phyloP scores from a whole-genome alignment of 2,797 vertebrate species.

The Scolopax rusticola region DNA sequence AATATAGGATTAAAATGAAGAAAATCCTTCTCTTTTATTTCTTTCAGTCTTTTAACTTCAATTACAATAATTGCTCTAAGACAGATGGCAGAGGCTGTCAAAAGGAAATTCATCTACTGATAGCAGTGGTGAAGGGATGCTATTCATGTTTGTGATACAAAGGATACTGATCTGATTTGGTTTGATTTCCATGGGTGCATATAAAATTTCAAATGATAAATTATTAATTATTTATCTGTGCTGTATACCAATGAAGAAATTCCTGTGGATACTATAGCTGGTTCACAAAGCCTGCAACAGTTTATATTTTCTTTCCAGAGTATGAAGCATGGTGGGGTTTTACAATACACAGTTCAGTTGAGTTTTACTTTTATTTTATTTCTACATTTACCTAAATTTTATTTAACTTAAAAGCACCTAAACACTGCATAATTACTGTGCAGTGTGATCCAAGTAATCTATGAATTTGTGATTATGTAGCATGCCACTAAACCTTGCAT shows the following conservation, averaged over 20 bases:
- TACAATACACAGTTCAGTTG: conserved; percentile 5
- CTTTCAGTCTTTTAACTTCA: not conserved
- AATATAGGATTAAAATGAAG: not conserved
- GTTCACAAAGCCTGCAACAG: not conserved
- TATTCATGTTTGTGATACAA: not conserved
- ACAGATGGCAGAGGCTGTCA: not conserved
- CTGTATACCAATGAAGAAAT: not conserved
- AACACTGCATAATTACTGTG: conserved; percentile 38
- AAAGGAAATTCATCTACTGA: not conserved
- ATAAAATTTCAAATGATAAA: not conserved
- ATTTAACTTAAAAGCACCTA: not conserved
- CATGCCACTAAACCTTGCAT: conserved; percentile 34
- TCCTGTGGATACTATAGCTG: not conserved
- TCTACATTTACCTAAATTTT: not conserved
- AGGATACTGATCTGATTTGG: not conserved
- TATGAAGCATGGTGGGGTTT: not conserved
- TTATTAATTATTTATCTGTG: not conserved
- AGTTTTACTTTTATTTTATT: conserved; percentile 29
- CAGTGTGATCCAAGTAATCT: not conserved
- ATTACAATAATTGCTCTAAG: not conserved
- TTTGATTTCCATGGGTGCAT: not conserved
- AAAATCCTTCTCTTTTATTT: not conserved
- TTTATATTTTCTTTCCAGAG: not conserved
- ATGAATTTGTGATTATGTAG: not conserved
- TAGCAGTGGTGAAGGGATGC: not conserved